Evolutionary conservation across 2,888 invertebrate genomes (phyloP), one percentile per base, ranked within the genome.

Genomic region (Tholera decimalis): DNA sequence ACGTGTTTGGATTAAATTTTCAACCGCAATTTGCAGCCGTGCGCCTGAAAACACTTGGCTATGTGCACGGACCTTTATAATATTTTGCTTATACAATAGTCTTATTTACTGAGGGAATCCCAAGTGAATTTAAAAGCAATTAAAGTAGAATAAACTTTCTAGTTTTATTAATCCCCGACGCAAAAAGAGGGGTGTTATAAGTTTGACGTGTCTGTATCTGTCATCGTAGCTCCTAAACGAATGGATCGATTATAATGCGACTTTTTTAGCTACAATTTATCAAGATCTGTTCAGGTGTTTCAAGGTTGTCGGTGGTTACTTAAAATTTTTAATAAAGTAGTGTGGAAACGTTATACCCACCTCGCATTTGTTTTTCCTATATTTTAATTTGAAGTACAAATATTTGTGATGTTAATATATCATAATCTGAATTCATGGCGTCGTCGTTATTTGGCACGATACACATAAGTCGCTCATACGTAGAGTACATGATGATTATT

Each of bases 351-450:
- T 39, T 37, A 20, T 5, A 37, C 30, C 24, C n/a, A 39, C 22
- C 39, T 65, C 51, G 50, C 73, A 51, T 33, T 71, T 70, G 15
- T 28, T 5, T 35, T 72, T 49, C 22, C 8, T 63, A 39, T 69
- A 13, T 30, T 62, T 72, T 50, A 37, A 33, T 73, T 50, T 37
- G 11, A 51, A 73, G 65, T 73, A 72, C 64, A 72, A 72, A 72
- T 20, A 7, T 43, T 71, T 49, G 50, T 47, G 53, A 41, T 47
- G 47, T 47, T 66, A 18, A 59, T 30, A 43, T 37, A 66, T 37
- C 18, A 30, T n/a, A 44, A 33, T 20, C 28, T 13, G 13, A 22
- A 8, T 44, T 18, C 30, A 44, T 26, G 18, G 49, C 22, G 28
- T 49, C 30, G 35, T 8, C 37, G 30, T 15, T 44, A 64, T 74